Conservation (phyloP, 2,888 invertebrate genomes). For the Pseudanteris insignis region DNA sequence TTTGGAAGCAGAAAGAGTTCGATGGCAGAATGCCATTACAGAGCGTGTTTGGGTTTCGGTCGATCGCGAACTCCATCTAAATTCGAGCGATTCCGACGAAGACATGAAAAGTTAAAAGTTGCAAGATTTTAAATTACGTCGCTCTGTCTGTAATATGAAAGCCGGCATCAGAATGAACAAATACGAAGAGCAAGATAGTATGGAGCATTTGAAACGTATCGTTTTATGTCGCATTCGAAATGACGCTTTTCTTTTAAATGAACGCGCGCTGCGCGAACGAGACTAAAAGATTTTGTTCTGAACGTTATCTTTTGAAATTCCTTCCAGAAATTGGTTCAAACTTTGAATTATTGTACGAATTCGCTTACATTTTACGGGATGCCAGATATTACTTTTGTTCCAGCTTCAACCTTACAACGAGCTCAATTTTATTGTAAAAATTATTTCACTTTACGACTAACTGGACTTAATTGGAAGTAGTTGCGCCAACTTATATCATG, state of each 20-base stretch:
- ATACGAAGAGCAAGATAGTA: conserved; percentile 29
- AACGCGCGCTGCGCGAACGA: conserved; percentile 36
- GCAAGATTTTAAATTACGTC: conserved; percentile 48
- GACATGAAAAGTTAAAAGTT: conserved; percentile 64
- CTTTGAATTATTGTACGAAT: conserved; percentile 43
- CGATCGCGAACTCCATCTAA: conserved; percentile 47
- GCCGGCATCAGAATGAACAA: conserved; percentile 34
- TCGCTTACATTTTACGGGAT: conserved; percentile 44
- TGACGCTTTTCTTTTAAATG: conserved; percentile 42
- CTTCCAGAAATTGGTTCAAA: conserved; percentile 39
- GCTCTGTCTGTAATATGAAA: conserved; percentile 38
- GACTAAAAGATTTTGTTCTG: conserved; percentile 32
- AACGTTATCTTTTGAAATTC: conserved; percentile 43
- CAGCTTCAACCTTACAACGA: conserved; percentile 30
- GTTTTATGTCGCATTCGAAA: conserved; percentile 43
- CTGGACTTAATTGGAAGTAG: conserved; percentile 34
- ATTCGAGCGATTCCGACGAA: conserved; percentile 45
- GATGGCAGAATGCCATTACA: conserved; percentile 58
- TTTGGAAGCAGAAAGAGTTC: conserved; percentile 47
- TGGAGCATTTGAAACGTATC: conserved; percentile 33
- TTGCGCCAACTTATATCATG: no score
- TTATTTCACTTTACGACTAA: conserved; percentile 34
- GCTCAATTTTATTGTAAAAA: conserved; percentile 38
- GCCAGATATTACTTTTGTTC: conserved; percentile 43
- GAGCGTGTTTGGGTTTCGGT: conserved; percentile 47